Evolutionary conservation across 30 jellyfish, hydroid and myxozoan species (phyloP).

Genomic region (Aurelia aurita): DNA sequence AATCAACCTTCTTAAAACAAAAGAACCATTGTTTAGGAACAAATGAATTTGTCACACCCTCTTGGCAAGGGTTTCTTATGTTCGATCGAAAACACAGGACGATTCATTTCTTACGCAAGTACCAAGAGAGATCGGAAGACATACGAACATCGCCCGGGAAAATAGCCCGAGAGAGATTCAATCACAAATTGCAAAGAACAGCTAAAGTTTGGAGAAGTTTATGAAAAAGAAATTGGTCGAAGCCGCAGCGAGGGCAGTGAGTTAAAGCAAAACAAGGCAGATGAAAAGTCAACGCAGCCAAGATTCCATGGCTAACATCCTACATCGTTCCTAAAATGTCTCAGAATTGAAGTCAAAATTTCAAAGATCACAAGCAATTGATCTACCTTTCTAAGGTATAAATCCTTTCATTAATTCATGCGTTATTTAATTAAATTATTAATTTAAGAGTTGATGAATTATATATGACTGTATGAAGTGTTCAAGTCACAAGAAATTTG

Average conservation of each 20-base stretch:
- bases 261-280: neutral
- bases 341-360: neutral
- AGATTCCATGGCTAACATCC: too few relatives aligned
- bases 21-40: conserved; percentile 47
- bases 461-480: too few relatives aligned
- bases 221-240: conserved; percentile 32
- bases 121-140: neutral
- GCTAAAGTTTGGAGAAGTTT: conserved; percentile 44
- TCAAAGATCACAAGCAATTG: too few relatives aligned
- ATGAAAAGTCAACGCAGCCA: too few relatives aligned
- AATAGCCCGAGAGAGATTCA: neutral
- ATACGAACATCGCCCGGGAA: neutral
- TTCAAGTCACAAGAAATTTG: too few relatives aligned
- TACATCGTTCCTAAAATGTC: conserved; percentile 11
- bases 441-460: too few relatives aligned
- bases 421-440: too few relatives aligned
- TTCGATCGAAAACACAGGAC: conserved; percentile 3
- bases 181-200: too few relatives aligned
- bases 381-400: too few relatives aligned
- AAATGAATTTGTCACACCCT: conserved; percentile 72
- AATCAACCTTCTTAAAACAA: conserved; percentile 20
- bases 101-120: too few relatives aligned
- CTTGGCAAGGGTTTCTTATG: conserved; percentile 51
- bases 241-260: conserved; percentile 90
- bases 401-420: too few relatives aligned